phyloP scores from a whole-genome alignment of 2,113 vertebrate species.

The Albula glossodonta region DNA sequence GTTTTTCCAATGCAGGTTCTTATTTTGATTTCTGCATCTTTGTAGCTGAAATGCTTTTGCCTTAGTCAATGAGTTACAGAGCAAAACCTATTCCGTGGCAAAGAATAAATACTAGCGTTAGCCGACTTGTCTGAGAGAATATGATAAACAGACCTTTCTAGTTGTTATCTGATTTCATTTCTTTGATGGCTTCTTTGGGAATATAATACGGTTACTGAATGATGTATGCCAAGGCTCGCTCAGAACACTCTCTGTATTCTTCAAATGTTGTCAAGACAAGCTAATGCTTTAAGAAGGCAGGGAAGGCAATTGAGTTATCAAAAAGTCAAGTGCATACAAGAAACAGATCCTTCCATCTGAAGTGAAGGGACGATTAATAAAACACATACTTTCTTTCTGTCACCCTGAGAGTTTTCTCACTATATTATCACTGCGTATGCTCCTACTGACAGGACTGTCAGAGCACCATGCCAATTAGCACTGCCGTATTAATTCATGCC shows the following conservation, averaged over 20 bases:
- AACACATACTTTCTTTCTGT: slow-evolving; percentile 30
- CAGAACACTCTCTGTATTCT: slow-evolving; percentile 37
- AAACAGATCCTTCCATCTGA: slow-evolving; percentile 30
- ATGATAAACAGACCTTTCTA: slow-evolving; percentile 37
- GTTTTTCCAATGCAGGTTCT: not conserved
- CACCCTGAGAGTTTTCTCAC: not conserved
- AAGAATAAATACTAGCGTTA: slow-evolving; percentile 44
- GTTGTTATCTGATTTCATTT: slow-evolving; percentile 39
- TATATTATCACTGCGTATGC: not conserved
- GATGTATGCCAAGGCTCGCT: slow-evolving; percentile 40
- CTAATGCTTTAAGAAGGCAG: slow-evolving; percentile 29
- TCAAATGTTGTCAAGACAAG: slow-evolving; percentile 41
- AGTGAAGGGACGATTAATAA: slow-evolving; percentile 32
- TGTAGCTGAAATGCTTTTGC: slow-evolving; percentile 1
- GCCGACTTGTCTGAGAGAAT: slow-evolving; percentile 34
- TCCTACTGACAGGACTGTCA: not conserved
- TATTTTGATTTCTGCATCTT: not conserved
- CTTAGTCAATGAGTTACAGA: not conserved
- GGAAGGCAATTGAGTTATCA: slow-evolving; percentile 49
- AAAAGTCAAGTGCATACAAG: slow-evolving; percentile 20
- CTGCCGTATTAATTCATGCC: not conserved
- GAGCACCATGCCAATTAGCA: not conserved
- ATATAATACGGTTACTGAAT: slow-evolving; percentile 46
- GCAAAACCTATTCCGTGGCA: slow-evolving; percentile 22
- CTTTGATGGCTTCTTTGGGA: slow-evolving; percentile 39